Conservation (phyloP, 2,113 vertebrate species). For the Etheostoma cragini region DNA sequence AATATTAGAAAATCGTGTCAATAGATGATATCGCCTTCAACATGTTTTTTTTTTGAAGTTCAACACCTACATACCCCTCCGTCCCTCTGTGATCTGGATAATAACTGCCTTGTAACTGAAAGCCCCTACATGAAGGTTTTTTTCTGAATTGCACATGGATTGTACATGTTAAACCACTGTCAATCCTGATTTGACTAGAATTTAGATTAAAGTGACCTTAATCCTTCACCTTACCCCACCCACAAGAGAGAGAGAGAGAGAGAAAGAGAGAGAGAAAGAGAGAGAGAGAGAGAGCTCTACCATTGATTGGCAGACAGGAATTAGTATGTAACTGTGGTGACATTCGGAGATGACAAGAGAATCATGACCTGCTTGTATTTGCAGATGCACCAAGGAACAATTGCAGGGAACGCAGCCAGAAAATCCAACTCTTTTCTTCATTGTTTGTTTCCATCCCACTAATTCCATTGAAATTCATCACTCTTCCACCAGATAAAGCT, state of each 20-base stretch:
- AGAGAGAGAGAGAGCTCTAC: background rate
- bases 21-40: background rate
- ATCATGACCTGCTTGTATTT: slow-evolving; percentile 51
- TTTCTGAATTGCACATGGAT: slow-evolving; percentile 24
- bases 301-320: slow-evolving; percentile 23
- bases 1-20: background rate
- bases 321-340: slow-evolving; percentile 31
- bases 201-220: slow-evolving; percentile 75
- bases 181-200: slow-evolving; percentile 66
- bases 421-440: slow-evolving; percentile 50
- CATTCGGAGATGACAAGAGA: slow-evolving; percentile 31
- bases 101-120: background rate
- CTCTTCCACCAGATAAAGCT: slow-evolving; percentile 47
- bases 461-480: slow-evolving; percentile 49
- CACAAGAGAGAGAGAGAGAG: background rate
- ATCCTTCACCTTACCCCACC: slow-evolving; percentile 67
- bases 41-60: too few species aligned
- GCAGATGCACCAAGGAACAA: slow-evolving; percentile 40
- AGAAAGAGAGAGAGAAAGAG: background rate
- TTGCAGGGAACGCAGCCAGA: slow-evolving; percentile 49
- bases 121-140: slow-evolving; percentile 14
- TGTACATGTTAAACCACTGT: slow-evolving; percentile 47
- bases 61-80: background rate
- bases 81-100: background rate
- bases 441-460: slow-evolving; percentile 54